Evolutionary conservation across 2,888 invertebrate genomes (phyloP), one percentile per base, ranked within the genome.

Genomic region (Hirudinaria manillensis): DNA sequence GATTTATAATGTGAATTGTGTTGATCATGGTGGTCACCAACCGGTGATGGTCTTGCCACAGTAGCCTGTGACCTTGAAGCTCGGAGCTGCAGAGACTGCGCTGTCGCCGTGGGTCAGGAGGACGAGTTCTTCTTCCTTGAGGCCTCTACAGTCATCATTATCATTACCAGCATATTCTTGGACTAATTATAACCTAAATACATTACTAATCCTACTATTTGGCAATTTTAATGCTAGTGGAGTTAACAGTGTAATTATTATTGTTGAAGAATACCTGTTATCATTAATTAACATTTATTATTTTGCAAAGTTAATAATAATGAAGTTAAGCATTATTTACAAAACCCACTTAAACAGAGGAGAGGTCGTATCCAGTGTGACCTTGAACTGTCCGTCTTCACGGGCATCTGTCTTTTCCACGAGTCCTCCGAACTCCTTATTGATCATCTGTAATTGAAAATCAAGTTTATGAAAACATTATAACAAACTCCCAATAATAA

Each of bases 101-200:
- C 94, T 93, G 87, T 99, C 99, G 34, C 98, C 98, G 86, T 99
- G 99, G 0, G 99, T 99, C 79, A 99, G 87, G 68, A 99, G 87
- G 72, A 98, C 98, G 79, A 90, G 89, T 87, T 97, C 94, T 79
- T 90, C 89, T 83, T 92, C 91, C 76, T 92, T 91, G 82, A 97
- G 88, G 78, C 93, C 92, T 84, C 96, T 96, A 56, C 13, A 10
- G 36, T 34, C 32, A 38, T 27, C n/a, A 74, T 53, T 29, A 74
- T 21, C n/a, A 27, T 24, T 7, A 27, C 19, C 7, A 65, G 16
- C 36, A 34, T 34, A n/a, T n/a, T n/a, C n/a, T n/a, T n/a, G n/a
- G n/a, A n/a, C 24, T 19, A 34, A 16, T 19, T 16, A 34, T 16
- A 70, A 36, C 16, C 24, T 24, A 70, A 70, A 19, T 16, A 27